A percentile compares a stretch with the other conserved stretches of the same genome.
Conservation (phyloP, 2,797 vertebrate species). For the Syngnathus rostellatus region DNA sequence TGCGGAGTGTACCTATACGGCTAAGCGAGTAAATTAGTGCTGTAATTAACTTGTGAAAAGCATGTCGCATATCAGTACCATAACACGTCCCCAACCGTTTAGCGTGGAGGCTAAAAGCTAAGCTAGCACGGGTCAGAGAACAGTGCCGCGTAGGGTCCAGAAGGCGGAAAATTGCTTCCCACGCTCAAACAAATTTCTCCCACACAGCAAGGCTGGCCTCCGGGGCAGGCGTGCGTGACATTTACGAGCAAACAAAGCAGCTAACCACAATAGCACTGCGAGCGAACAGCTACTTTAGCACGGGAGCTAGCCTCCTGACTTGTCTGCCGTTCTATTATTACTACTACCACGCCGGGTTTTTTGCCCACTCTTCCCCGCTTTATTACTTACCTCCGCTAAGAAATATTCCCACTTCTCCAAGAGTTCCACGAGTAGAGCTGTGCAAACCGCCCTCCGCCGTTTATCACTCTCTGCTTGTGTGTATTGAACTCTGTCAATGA, state of each 20-base stretch:
- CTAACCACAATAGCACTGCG: conserved; percentile 35
- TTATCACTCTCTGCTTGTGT: conserved; percentile 45
- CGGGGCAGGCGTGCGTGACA: background rate
- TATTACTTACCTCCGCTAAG: conserved; percentile 40
- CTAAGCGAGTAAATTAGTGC: background rate
- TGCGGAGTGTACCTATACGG: background rate
- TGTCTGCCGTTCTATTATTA: conserved; percentile 8
- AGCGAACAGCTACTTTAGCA: conserved; percentile 48
- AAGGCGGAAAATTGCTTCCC: background rate
- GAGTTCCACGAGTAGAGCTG: conserved; percentile 6
- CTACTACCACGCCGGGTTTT: background rate
- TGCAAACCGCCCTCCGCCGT: conserved; percentile 11
- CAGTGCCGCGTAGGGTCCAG: background rate
- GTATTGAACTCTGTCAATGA: conserved; percentile 73
- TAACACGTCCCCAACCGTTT: conserved; percentile 4
- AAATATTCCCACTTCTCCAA: conserved; percentile 6
- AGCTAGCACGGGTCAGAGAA: conserved; percentile 1
- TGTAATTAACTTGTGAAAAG: background rate
- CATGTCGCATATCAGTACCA: conserved; percentile 1
- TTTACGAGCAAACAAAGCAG: conserved; percentile 23
- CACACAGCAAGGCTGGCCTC: background rate
- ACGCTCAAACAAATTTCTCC: background rate
- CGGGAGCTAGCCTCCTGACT: conserved; percentile 20
- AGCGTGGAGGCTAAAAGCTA: conserved; percentile 5
- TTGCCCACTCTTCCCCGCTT: background rate